Conservation (phyloP, 2,113 vertebrate genomes). For the Megalops atlanticus region DNA sequence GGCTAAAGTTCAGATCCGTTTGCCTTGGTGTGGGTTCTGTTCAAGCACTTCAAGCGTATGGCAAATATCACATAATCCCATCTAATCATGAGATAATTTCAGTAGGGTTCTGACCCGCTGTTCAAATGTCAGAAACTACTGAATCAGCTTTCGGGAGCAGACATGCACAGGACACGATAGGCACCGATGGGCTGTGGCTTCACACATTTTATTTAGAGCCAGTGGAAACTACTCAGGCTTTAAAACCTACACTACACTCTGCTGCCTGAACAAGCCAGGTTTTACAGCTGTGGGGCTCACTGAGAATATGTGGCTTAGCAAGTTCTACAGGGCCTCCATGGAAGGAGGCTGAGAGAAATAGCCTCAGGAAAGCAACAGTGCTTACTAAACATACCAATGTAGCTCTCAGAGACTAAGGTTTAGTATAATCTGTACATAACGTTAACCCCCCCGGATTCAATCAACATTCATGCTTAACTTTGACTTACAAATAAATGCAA, state of each 20-base stretch:
- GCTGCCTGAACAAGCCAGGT: conserved; percentile 13
- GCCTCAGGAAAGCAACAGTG: background rate
- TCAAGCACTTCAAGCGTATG: background rate
- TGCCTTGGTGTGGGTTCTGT: background rate
- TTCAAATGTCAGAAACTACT: background rate
- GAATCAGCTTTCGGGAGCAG: background rate
- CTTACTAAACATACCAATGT: background rate
- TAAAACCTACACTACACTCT: background rate
- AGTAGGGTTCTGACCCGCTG: no score
- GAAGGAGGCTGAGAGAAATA: conserved; percentile 17
- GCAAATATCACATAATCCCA: background rate
- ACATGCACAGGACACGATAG: background rate
- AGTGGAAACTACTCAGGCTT: background rate
- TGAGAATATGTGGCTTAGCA: conserved; percentile 27
- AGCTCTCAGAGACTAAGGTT: background rate
- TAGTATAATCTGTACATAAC: no score
- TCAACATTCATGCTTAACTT: no score
- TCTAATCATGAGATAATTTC: background rate
- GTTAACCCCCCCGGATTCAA: no score
- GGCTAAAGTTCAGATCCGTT: background rate
- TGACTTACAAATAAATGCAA: no score
- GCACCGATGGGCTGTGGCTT: background rate
- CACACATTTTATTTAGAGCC: background rate
- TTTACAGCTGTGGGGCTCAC: conserved; percentile 21
- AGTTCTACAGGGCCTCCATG: conserved; percentile 22